Evolutionary conservation across 2,888 invertebrate species (phyloP).

Genomic region (Acanthopleura granulata): DNA sequence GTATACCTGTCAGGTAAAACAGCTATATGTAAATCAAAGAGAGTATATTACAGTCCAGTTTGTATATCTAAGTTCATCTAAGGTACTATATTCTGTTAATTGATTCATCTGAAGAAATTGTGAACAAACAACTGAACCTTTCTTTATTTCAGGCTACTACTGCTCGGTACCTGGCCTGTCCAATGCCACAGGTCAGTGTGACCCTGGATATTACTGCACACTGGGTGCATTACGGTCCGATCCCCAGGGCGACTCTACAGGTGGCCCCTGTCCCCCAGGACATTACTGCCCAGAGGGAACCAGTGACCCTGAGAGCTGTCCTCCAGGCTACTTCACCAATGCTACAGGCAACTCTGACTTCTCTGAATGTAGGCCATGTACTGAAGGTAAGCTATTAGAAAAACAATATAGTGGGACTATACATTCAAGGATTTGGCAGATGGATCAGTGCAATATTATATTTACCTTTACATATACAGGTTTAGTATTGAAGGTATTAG

Average conservation of each 20-base stretch:
- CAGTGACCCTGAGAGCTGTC: conserved; percentile 48
- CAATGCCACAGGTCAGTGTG: conserved; percentile 55
- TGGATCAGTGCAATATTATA: no score
- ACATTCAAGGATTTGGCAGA: no score
- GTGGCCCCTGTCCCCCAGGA: conserved; percentile 60
- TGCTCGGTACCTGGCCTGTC: conserved; percentile 53
- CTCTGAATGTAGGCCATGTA: conserved; percentile 56
- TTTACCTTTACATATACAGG: no score
- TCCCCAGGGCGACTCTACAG: conserved; percentile 58
- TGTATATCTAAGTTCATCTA: no score
- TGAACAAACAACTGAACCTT: neutral
- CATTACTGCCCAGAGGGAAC: conserved; percentile 61
- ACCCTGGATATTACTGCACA: conserved; percentile 62
- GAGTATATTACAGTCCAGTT: no score
- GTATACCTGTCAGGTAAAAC: no score
- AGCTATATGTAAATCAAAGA: no score
- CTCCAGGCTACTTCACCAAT: conserved; percentile 60
- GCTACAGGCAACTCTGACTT: conserved; percentile 52
- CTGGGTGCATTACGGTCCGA: conserved; percentile 48
- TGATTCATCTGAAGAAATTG: neutral
- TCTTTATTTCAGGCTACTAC: conserved; percentile 48
- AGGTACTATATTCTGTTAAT: no score
- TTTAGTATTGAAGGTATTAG: no score
- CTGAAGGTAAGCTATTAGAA: conserved; percentile 52
- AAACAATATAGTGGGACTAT: no score